Conservation (phyloP, 2,797 vertebrate species). For the Vespertilio murinus region DNA sequence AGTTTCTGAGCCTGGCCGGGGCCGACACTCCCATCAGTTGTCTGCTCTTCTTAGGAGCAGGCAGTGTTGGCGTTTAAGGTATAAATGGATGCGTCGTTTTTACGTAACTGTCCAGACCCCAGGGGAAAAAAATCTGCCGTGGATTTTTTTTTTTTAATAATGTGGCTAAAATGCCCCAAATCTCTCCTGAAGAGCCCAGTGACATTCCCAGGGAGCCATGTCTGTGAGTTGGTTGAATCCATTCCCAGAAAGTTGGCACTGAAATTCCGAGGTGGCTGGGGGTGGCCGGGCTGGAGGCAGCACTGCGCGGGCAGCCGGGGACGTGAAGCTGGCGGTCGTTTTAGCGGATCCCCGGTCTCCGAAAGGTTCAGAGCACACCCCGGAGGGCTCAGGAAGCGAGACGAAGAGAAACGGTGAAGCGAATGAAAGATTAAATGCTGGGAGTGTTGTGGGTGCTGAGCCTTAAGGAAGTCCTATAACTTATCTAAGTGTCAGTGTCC, state of each 20-base stretch:
- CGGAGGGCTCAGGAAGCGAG: not conserved
- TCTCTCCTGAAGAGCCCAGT: constrained; percentile 15
- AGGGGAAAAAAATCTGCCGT: constrained; percentile 48
- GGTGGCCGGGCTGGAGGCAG: not conserved
- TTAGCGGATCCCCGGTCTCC: not conserved
- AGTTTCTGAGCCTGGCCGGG: not conserved
- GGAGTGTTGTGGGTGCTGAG: not conserved
- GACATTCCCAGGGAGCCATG: constrained; percentile 57
- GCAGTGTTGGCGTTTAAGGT: not conserved
- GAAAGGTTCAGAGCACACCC: not conserved
- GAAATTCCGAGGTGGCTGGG: not conserved
- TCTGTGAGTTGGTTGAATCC: constrained; percentile 15
- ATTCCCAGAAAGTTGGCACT: not conserved
- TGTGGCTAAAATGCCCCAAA: constrained; percentile 18
- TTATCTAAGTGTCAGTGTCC: not conserved
- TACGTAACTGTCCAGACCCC: constrained; percentile 10
- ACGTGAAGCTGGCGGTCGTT: not conserved
- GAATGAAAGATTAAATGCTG: not conserved
- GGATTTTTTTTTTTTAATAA: constrained; percentile 5
- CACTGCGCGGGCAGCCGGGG: not conserved
- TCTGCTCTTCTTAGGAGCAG: not conserved
- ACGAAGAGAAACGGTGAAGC: not conserved
- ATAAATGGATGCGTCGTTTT: not conserved
- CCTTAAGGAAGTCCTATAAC: not conserved
- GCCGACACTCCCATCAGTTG: not conserved